Evolutionary conservation across 1,140 invertebrate species (phyloP).

Genomic region (Gonioctena quinquepunctata): DNA sequence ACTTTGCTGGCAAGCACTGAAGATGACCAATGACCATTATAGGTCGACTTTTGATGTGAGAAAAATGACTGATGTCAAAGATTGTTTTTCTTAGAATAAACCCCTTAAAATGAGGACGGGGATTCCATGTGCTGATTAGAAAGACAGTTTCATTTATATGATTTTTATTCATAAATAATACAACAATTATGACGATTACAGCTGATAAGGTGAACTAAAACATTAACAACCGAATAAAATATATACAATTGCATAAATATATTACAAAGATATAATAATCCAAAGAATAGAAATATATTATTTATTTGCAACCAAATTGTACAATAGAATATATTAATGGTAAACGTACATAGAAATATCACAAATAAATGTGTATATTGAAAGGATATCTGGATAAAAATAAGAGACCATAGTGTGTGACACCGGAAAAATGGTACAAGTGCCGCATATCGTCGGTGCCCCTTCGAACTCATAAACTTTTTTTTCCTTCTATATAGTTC

Average conservation of each 20-base stretch:
- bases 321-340: conserved; percentile 23
- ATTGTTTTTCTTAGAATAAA: too few relatives aligned
- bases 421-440: neutral
- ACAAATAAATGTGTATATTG: conserved; percentile 22
- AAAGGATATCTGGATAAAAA: neutral
- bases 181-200: conserved; percentile 10
- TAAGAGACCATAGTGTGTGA: neutral
- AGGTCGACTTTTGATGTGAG: too few relatives aligned
- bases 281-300: conserved; percentile 14
- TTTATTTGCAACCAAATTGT: conserved; percentile 13
- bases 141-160: too few relatives aligned
- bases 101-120: too few relatives aligned
- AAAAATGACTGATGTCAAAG: too few relatives aligned
- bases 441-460: too few relatives aligned
- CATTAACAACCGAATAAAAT: conserved; percentile 24
- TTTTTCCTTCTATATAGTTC: too few relatives aligned
- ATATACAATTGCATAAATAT: conserved; percentile 19
- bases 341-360: conserved; percentile 22
- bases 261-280: conserved; percentile 9
- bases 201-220: conserved; percentile 6
- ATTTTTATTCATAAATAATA: conserved; percentile 19
- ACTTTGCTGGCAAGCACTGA: too few relatives aligned
- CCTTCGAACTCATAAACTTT: too few relatives aligned
- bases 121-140: too few relatives aligned
- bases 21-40: too few relatives aligned